Base-by-base conservation (phyloP, 1,140 invertebrate genomes). In the Galendromus occidentalis region DNA sequence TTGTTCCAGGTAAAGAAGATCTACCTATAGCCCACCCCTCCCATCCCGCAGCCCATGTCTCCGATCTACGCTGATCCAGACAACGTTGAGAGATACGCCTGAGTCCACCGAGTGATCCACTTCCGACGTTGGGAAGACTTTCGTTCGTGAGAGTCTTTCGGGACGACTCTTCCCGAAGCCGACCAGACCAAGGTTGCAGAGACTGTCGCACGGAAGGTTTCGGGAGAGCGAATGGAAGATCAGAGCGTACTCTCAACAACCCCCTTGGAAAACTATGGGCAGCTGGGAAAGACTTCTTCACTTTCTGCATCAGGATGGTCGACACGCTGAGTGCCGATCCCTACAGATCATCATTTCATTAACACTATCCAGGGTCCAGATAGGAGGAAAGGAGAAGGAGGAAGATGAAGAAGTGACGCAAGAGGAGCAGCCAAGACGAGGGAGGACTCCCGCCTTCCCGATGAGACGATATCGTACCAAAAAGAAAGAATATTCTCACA, bases 1-100 rank as follows among this genome's bases (percentile, higher is more conserved):
- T 29, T 29, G 1, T 25, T 25, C 25, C 51, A 59, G 51, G 51
- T 59, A 59, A 59, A 59, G 51, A 59, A 59, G 51, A 59, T 59
- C 33, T 59, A 59, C 22, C 51, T 59, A 59, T 59, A 59, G 51
- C 51, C 51, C 51, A 25, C 51, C 51, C 51, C 51, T 20, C 51
- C 51, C 25, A 25, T 33, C 51, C 51, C 51, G 51, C 51, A 59
- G 51, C 51, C 51, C 51, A 59, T 59, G 51, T 59, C 51, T 59
- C 51, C 51, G 51, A 59, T 59, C 51, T 59, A 59, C 33, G 51
- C 51, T 25, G 51, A 59, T 59, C 51, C 51, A 33, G 51, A 59
- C 14, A 59, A 59, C 51, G 51, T 59, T 33, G 51, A 59, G 51
- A 59, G 51, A 59, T 59, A 29, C 22, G 51, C 51, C 6, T 59